Evolutionary conservation across 2,113 vertebrate genomes (phyloP).

Genomic region (Cyprinodon brontotheroides): DNA sequence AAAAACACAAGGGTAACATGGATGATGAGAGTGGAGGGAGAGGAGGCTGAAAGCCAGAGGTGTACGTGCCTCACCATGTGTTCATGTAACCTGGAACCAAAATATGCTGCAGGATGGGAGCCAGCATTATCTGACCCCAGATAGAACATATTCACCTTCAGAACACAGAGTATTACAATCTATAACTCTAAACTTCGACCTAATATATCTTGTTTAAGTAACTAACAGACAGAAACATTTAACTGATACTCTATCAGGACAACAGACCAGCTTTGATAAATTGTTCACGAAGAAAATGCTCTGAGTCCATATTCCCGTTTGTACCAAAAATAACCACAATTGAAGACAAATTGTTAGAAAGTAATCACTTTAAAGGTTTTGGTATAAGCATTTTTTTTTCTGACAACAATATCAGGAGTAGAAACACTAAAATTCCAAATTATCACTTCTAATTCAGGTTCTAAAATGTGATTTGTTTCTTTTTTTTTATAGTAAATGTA

Average conservation of each 20-base stretch:
- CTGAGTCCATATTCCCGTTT: neutral
- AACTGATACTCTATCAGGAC: slow-evolving; percentile 5
- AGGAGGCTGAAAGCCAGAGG: neutral
- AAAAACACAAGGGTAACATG: slow-evolving; percentile 25
- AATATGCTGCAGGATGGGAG: neutral
- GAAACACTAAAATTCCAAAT: neutral
- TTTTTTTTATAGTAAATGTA: neutral
- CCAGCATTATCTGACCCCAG: slow-evolving; percentile 18
- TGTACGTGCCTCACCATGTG: slow-evolving; percentile 1
- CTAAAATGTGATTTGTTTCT: neutral
- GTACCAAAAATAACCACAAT: neutral
- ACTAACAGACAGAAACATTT: neutral
- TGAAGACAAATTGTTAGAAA: neutral
- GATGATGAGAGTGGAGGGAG: neutral
- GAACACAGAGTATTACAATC: neutral
- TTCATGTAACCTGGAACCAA: neutral
- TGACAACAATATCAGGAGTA: neutral
- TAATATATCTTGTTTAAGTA: slow-evolving; percentile 5
- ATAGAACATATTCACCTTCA: slow-evolving; percentile 9
- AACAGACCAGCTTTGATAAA: neutral
- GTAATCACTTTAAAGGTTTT: neutral
- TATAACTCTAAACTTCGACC: neutral
- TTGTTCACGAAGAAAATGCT: neutral
- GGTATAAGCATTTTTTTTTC: neutral
- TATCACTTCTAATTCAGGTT: neutral